Conservation (phyloP, 2,113 vertebrate species). For the Shinisaurus crocodilurus region DNA sequence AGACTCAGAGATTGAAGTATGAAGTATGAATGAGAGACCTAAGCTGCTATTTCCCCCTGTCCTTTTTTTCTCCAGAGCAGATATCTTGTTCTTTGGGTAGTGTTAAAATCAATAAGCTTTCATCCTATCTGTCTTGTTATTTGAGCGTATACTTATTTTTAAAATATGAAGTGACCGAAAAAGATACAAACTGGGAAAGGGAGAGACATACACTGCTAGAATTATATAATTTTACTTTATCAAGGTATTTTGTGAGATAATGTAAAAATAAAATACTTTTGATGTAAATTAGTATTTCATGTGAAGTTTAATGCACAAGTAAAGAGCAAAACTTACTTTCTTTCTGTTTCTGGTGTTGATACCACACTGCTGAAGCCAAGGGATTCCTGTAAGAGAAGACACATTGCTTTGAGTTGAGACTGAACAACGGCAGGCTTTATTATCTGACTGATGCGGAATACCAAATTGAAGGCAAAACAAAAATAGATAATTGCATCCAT, state of each 20-base stretch:
- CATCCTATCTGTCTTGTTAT: neutral
- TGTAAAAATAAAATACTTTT: neutral
- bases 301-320: fast-evolving
- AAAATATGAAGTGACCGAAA: neutral
- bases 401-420: constrained; percentile 47
- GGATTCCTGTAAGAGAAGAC: constrained; percentile 86
- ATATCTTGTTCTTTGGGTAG: neutral
- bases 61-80: constrained; percentile 5
- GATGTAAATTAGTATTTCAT: constrained; percentile 15
- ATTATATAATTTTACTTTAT: neutral
- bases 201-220: neutral
- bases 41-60: neutral
- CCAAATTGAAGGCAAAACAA: constrained; percentile 54
- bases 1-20: neutral
- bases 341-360: constrained; percentile 93
- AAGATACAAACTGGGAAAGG: neutral
- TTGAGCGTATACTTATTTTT: neutral
- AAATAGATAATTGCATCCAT: constrained; percentile 57
- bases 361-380: constrained; percentile 89
- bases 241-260: constrained; percentile 12
- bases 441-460: constrained; percentile 43
- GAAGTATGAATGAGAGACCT: neutral
- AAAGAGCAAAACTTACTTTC: constrained; percentile 86
- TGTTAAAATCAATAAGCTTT: neutral
- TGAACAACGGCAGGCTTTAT: constrained; percentile 30